Base-by-base conservation (phyloP, 2,888 invertebrate species). In the Choreutis nemorana region DNA sequence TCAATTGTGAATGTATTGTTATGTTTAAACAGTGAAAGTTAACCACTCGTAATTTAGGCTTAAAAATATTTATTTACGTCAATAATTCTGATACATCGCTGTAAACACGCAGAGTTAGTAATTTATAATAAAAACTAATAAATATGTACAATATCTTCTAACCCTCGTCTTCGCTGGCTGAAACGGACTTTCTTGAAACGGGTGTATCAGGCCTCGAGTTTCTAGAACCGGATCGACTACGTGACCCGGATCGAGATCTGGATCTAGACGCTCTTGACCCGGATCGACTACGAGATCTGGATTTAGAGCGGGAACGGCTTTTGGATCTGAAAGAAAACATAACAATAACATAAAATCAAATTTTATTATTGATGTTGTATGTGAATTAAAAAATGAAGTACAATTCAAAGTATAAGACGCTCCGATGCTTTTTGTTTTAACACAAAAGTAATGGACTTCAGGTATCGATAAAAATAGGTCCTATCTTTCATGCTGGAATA, bases 111-210 rank as follows among this genome's bases (percentile, higher is more conserved):
- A n/a, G n/a, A n/a, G n/a, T n/a, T n/a, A 5, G 4, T 23, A 23
- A 9, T 5, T 23, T 23, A 23, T 23, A 23, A 23, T 9, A 8
- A 23, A 23, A 15, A 14, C n/a, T 14, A 22, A 13, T 26, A 34
- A 30, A 44, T 49, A 49, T 48, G 41, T 42, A 51, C 45, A 41
- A 30, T 24, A 34, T 33, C 33, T 24, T 15, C 47, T 66, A 77
- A 42, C 57, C 63, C 49, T 79, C 78, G 37, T 79, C 79, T 44
- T 83, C 83, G 42, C 83, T 83, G 5, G 83, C 83, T 1, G 83
- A 84, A 3, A 83, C 81, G 8, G 83, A 84, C 43, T 84, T 84
- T 29, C 83, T 67, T 2, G 83, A 83, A 9, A 81, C 81, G 1
- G 83, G 83, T 1, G 83, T 83, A 15, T 79, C 79, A 0, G 77